These are phyloP conservation scores for Hypomecis punctinalis DNA, from an alignment of 2,888 invertebrate genomes.

Conservation along the genomic window DNA sequence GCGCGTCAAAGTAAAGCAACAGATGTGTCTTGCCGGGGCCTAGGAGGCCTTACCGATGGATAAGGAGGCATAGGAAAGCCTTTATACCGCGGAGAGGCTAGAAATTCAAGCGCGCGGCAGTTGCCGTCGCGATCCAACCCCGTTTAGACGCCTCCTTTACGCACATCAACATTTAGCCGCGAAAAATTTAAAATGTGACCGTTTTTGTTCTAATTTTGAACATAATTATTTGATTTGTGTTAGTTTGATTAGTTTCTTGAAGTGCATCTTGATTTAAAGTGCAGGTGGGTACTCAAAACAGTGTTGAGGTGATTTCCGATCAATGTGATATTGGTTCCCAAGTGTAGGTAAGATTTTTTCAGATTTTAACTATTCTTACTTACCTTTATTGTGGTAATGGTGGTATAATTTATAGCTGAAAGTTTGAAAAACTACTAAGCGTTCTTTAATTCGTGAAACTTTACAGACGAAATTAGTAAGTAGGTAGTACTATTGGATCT, in stretches of 20 bases:
- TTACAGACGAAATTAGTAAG: too few relatives aligned
- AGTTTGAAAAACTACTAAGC: too few relatives aligned
- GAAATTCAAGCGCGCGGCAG: conserved; percentile 57
- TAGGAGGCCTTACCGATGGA: conserved; percentile 24
- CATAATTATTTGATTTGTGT: conserved; percentile 11
- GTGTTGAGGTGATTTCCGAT: conserved; percentile 17
- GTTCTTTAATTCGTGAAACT: too few relatives aligned
- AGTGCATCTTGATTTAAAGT: conserved; percentile 5
- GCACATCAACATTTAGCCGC: conserved; percentile 43
- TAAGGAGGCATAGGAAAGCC: conserved; percentile 7
- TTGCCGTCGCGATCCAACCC: conserved; percentile 64
- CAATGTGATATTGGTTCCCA: conserved; percentile 18
- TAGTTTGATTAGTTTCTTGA: conserved; percentile 15
- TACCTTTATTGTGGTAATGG: too few relatives aligned
- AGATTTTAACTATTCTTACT: too few relatives aligned
- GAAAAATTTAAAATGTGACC: conserved; percentile 51
- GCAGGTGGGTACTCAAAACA: conserved; percentile 4
- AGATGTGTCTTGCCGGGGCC: conserved; percentile 49
- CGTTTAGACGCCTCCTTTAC: conserved; percentile 58
- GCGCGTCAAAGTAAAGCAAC: conserved; percentile 54
- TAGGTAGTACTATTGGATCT: too few relatives aligned
- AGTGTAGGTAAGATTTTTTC: conserved; percentile 23
- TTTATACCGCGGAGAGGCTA: conserved; percentile 8
- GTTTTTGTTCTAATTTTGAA: conserved; percentile 26
- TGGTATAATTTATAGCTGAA: too few relatives aligned